Evolutionary conservation across 1,140 invertebrate genomes (phyloP).

Genomic region (Aphidius ervi): DNA sequence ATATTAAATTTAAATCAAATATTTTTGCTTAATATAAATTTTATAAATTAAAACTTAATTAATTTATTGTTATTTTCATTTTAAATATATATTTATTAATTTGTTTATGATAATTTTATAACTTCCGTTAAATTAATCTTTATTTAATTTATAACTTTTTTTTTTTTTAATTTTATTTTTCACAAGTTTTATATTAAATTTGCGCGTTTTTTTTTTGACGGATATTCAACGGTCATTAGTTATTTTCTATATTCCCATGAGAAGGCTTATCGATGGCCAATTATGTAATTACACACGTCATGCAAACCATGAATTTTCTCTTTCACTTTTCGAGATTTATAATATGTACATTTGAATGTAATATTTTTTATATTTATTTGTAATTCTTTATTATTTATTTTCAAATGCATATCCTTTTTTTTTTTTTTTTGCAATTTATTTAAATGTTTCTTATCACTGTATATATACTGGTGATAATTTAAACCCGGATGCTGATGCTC

Average conservation of each 20-base stretch:
- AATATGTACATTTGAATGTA: neutral
- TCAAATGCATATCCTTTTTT: neutral
- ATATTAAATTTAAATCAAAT: no score
- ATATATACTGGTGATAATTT: neutral
- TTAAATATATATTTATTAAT: no score
- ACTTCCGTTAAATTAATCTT: no score
- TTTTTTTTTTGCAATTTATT: slow-evolving; percentile 14
- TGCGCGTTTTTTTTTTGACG: neutral
- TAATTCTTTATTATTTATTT: no score
- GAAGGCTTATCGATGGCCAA: slow-evolving; percentile 17
- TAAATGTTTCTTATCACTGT: neutral
- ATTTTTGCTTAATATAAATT: no score
- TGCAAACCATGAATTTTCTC: slow-evolving; percentile 20
- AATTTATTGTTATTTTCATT: no score
- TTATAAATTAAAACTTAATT: neutral
- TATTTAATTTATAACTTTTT: neutral
- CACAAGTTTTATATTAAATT: neutral
- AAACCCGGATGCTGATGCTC: no score
- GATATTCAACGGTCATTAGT: slow-evolving; percentile 9
- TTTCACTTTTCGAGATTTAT: slow-evolving; percentile 10
- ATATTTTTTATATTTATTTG: neutral
- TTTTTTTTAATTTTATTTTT: slow-evolving; percentile 8
- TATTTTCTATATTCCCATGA: slow-evolving; percentile 16
- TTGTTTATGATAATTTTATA: no score
- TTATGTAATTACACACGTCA: slow-evolving; percentile 21